Percentiles rank a stretch among this genome's conserved stretches.
These are phyloP conservation scores for Eptatretus atami DNA, from an alignment of 2,797 vertebrate genomes.

Conservation along the genomic window DNA sequence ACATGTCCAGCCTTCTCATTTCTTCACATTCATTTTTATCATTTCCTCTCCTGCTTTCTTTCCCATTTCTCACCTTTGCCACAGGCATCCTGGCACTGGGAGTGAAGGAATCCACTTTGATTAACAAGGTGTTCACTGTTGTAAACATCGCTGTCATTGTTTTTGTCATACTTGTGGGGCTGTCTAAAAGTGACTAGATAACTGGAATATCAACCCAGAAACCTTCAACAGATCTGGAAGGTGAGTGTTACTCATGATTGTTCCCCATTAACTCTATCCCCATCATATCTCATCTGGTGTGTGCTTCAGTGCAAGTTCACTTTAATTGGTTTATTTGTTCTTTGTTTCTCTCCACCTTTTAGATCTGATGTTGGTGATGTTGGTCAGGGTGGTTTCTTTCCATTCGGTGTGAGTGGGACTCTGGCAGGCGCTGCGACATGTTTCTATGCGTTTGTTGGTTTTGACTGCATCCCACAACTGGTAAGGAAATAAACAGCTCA, in stretches of 20 bases:
- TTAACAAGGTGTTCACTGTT: slow-evolving; percentile 81
- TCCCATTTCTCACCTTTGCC: slow-evolving; percentile 4
- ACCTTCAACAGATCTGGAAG: slow-evolving; percentile 21
- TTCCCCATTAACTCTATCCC: no score
- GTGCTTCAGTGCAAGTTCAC: no score
- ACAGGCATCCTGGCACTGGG: slow-evolving; percentile 75
- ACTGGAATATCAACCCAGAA: slow-evolving; percentile 66
- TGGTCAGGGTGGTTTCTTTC: slow-evolving; percentile 62
- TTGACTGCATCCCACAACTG: slow-evolving; percentile 94
- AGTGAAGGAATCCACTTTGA: slow-evolving; percentile 91
- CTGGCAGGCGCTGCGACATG: slow-evolving; percentile 82
- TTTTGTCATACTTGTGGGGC: slow-evolving; percentile 77
- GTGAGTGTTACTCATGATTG: no score
- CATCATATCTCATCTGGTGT: no score
- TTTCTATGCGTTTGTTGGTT: slow-evolving; percentile 94
- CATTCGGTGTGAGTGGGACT: slow-evolving; percentile 55
- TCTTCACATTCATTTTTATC: no score
- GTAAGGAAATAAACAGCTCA: slow-evolving; percentile 15
- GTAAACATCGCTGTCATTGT: slow-evolving; percentile 68
- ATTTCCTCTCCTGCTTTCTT: not conserved
- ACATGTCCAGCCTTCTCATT: no score
- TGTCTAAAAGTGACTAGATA: slow-evolving; percentile 58
- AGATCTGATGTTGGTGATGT: slow-evolving; percentile 16
- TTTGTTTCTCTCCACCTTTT: no score
- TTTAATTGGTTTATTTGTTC: no score